Conservation (phyloP, 2,888 invertebrate species). For the Melanchra persicariae region DNA sequence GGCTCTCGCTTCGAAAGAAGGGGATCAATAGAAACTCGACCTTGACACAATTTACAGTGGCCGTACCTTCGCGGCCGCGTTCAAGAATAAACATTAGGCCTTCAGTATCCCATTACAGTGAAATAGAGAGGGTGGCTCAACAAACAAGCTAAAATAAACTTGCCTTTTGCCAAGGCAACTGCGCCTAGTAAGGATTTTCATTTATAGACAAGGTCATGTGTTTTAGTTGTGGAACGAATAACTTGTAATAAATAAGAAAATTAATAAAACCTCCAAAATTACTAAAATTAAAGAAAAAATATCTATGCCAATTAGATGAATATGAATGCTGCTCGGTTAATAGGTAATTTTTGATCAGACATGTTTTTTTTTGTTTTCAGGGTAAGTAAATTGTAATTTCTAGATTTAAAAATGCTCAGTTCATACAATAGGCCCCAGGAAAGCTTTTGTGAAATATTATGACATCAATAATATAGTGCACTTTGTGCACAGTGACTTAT, state of each 20-base stretch:
- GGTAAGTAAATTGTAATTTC: not conserved
- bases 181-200: constrained; percentile 2
- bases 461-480: not conserved
- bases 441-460: not conserved
- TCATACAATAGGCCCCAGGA: not conserved
- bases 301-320: not conserved
- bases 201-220: constrained; percentile 6
- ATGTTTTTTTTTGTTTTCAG: not conserved
- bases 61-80: constrained; percentile 81
- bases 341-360: not conserved
- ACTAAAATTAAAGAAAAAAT: not conserved
- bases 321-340: not conserved
- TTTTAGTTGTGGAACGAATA: not conserved
- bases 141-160: constrained; percentile 73
- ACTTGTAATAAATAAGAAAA: not conserved
- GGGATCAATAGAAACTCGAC: constrained; percentile 87
- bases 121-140: constrained; percentile 72
- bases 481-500: not conserved
- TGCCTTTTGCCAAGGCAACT: constrained; percentile 54
- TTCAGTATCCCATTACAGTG: constrained; percentile 76
- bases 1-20: constrained; percentile 83
- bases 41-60: constrained; percentile 88
- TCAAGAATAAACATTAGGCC: constrained; percentile 85
- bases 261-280: not conserved
- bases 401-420: not conserved